These are phyloP conservation scores for Glyphotaelius pellucidus DNA, from an alignment of 2,888 invertebrate species.

Conservation along the genomic window DNA sequence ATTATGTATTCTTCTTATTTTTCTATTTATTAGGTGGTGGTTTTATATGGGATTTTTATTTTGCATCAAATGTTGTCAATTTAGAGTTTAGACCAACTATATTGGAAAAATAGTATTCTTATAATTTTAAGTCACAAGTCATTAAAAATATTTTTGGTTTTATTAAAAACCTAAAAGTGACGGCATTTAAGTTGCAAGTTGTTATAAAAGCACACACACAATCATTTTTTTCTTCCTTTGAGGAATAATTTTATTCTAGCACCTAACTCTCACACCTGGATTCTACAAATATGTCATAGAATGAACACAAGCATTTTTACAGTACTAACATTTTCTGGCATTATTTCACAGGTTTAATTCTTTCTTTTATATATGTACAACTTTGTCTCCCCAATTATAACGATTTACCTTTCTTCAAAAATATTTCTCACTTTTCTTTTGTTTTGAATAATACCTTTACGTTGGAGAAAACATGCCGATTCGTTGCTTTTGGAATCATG, in stretches of 20 bases:
- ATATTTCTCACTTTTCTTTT: neutral
- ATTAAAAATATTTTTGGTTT: neutral
- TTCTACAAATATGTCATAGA: neutral
- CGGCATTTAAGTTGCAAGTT: conserved; percentile 1
- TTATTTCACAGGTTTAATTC: neutral
- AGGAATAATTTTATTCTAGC: conserved; percentile 19
- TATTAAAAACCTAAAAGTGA: neutral
- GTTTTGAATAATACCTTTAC: neutral
- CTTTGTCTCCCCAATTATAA: neutral
- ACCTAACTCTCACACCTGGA: conserved; percentile 27
- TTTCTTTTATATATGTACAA: neutral
- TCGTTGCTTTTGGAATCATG: neutral
- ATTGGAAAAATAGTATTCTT: neutral
- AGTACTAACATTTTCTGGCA: neutral
- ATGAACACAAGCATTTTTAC: conserved; percentile 31
- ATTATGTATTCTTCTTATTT: conserved; percentile 7
- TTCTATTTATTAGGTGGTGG: conserved; percentile 24
- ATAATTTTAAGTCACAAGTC: neutral
- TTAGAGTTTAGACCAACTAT: neutral
- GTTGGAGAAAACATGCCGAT: neutral
- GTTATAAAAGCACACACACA: neutral
- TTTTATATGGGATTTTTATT: conserved; percentile 13
- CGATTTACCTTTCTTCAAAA: neutral
- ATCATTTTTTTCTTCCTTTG: neutral
- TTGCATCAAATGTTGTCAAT: conserved; percentile 18